Percentiles rank a stretch among this genome's conserved stretches.
phyloP scores from a whole-genome alignment of 2,888 invertebrate species.

The Epistrophe eligans region DNA sequence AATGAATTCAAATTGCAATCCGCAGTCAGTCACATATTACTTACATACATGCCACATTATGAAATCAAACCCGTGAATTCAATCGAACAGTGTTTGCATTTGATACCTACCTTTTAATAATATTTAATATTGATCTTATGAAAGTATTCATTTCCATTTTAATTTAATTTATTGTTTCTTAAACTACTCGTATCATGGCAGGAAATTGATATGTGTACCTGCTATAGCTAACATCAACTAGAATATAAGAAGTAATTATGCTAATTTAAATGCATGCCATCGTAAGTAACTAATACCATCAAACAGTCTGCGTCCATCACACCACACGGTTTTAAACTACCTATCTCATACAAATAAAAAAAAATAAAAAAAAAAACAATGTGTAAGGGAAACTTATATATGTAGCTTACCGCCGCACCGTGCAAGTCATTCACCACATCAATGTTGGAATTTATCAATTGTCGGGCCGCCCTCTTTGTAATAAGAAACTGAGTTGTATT shows the following conservation, averaged over 20 bases:
- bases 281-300: constrained; percentile 13
- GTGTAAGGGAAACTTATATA: constrained; percentile 32
- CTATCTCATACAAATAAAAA: neutral
- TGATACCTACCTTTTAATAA: neutral
- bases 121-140: neutral
- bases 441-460: constrained; percentile 60
- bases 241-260: constrained; percentile 54
- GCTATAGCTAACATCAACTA: neutral
- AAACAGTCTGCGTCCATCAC: neutral
- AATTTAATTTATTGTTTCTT: constrained; percentile 12
- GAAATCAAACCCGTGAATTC: neutral
- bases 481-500: constrained; percentile 52
- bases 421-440: constrained; percentile 31
- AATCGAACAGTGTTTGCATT: neutral
- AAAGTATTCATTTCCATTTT: neutral
- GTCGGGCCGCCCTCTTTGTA: constrained; percentile 71
- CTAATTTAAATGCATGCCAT: constrained; percentile 67
- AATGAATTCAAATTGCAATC: constrained; percentile 17
- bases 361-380: neutral
- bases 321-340: neutral
- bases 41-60: neutral
- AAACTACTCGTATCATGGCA: constrained; percentile 53
- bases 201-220: constrained; percentile 68
- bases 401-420: constrained; percentile 34
- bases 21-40: neutral